These are phyloP conservation scores for Chelon labrosus DNA, from an alignment of 2,797 vertebrate species.

Conservation along the genomic window DNA sequence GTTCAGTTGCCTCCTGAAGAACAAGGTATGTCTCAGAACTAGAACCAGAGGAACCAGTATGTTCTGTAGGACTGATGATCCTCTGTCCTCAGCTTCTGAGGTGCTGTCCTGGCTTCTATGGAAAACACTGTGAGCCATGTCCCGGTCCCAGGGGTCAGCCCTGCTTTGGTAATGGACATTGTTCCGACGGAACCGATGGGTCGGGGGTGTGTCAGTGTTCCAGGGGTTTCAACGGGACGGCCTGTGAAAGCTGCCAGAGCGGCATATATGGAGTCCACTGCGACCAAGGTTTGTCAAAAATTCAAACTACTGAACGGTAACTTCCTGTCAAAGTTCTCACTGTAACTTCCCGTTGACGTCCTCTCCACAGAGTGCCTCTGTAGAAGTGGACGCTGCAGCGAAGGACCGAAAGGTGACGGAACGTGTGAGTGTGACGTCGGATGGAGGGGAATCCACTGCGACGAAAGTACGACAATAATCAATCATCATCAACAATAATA, in stretches of 20 bases:
- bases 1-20: constrained; percentile 76
- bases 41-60: background rate
- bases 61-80: constrained; percentile 39
- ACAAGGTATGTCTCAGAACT: constrained; percentile 71
- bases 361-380: constrained; percentile 87
- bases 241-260: constrained; percentile 88
- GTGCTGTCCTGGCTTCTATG: constrained; percentile 92
- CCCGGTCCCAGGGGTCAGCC: constrained; percentile 81
- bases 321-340: too few species aligned
- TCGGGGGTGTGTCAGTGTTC: constrained; percentile 88
- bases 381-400: constrained; percentile 88
- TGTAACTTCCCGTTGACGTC: background rate
- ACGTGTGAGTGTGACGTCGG: constrained; percentile 90
- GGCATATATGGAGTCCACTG: constrained; percentile 89
- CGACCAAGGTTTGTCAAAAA: constrained; percentile 78
- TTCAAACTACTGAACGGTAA: too few species aligned
- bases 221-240: constrained; percentile 87
- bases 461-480: constrained; percentile 41
- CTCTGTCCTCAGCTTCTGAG: constrained; percentile 75
- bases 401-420: constrained; percentile 87
- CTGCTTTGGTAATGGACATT: constrained; percentile 90
- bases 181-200: constrained; percentile 88
- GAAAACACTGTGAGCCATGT: constrained; percentile 91
- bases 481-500: too few species aligned
- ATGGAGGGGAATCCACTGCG: constrained; percentile 91